Conservation (phyloP, 23 tunicate species). For the Ciona savignyi region DNA sequence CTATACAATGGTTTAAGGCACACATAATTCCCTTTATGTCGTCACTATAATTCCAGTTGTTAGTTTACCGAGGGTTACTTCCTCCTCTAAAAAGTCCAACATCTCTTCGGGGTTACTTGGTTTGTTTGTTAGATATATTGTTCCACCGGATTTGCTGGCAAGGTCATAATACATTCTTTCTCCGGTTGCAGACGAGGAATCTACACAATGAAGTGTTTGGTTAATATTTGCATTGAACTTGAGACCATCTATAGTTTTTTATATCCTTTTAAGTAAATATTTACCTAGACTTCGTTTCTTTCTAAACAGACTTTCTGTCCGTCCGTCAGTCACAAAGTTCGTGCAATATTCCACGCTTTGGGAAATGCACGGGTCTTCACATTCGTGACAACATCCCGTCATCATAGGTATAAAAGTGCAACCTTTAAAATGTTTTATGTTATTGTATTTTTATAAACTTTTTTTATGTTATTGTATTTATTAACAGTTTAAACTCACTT, state of each 20-base stretch:
- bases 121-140: conserved; percentile 49
- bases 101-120: conserved; percentile 43
- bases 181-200: too few species aligned
- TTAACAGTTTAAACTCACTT: too few species aligned
- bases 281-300: background rate
- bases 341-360: conserved; percentile 40
- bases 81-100: conserved; percentile 55
- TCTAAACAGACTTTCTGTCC: background rate
- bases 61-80: conserved; percentile 66
- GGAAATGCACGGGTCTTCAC: conserved; percentile 55
- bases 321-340: conserved; percentile 27
- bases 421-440: too few species aligned
- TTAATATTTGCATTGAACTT: too few species aligned
- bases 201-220: too few species aligned
- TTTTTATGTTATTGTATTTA: too few species aligned
- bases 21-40: too few species aligned
- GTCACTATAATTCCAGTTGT: too few species aligned
- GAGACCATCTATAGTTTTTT: too few species aligned
- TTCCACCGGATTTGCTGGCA: conserved; percentile 57
- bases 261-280: too few species aligned
- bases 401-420: conserved; percentile 55
- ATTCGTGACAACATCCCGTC: conserved; percentile 72
- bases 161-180: conserved; percentile 30
- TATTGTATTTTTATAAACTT: too few species aligned
- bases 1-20: too few species aligned